phyloP scores from a whole-genome alignment of 2,888 invertebrate genomes.

The Acholoe squamosa region DNA sequence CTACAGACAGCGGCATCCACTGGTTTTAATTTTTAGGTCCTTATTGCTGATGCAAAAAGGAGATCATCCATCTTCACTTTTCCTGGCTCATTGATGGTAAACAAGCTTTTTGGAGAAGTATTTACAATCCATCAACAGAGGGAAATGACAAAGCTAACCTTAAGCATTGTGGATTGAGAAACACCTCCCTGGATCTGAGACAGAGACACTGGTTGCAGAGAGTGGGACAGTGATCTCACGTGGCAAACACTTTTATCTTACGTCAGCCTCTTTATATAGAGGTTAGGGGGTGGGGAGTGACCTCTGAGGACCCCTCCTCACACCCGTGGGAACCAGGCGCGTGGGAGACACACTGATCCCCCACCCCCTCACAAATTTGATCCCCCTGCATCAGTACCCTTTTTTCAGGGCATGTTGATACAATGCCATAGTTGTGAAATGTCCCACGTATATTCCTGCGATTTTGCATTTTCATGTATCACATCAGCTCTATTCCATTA shows the following conservation, averaged over 20 bases:
- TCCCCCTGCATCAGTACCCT: neutral
- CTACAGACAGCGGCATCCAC: no score
- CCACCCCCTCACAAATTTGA: neutral
- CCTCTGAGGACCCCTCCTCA: neutral
- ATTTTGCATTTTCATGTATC: neutral
- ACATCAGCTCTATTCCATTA: no score
- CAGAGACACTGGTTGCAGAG: neutral
- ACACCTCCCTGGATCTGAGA: neutral
- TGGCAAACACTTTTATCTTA: neutral
- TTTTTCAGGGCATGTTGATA: neutral
- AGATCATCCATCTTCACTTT: no score
- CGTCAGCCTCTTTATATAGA: conserved; percentile 26
- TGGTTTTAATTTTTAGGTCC: no score
- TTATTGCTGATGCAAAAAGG: no score
- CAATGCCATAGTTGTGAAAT: neutral
- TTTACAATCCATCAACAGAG: no score
- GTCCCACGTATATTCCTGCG: neutral
- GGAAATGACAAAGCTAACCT: no score
- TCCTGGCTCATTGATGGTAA: no score
- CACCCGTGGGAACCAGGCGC: neutral
- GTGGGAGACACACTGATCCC: neutral
- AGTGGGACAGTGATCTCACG: conserved; percentile 13
- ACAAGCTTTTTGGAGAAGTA: no score
- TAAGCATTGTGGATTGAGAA: no score
- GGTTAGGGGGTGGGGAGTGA: neutral